Evolutionary conservation across 1,140 invertebrate species (phyloP).

Genomic region (Nilaparvata lugens): DNA sequence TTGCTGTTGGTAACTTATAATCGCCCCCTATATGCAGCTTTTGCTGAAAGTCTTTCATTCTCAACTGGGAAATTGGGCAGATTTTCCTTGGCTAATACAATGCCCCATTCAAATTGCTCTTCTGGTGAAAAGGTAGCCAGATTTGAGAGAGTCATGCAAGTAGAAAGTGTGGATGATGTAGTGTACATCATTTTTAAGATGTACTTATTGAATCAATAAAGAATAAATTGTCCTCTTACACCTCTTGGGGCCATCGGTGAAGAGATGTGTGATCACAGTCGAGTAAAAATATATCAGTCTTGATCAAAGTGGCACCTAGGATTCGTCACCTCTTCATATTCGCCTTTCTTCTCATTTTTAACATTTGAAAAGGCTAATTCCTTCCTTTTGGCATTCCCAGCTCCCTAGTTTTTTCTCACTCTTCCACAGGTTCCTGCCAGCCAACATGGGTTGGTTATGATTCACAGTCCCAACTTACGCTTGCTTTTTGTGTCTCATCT

Average conservation of each 20-base stretch:
- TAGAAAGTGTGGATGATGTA: constrained; percentile 78
- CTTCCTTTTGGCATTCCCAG: no score
- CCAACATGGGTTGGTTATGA: constrained; percentile 42
- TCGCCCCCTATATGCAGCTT: constrained; percentile 56
- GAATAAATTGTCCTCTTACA: no score
- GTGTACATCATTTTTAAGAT: constrained; percentile 69
- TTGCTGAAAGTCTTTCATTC: constrained; percentile 42
- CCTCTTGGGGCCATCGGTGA: constrained; percentile 59
- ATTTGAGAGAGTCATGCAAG: constrained; percentile 51
- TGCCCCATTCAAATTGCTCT: constrained; percentile 67
- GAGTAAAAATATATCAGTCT: constrained; percentile 54
- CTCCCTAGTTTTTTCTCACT: constrained; percentile 12
- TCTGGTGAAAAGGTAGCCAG: constrained; percentile 58
- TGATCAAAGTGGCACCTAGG: constrained; percentile 61
- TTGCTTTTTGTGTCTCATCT: background rate
- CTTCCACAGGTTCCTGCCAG: constrained; percentile 40
- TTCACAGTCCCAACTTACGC: constrained; percentile 25
- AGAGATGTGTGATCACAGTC: constrained; percentile 50
- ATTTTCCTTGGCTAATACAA: constrained; percentile 41
- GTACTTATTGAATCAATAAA: no score
- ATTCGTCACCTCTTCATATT: constrained; percentile 40
- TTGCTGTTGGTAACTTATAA: constrained; percentile 31
- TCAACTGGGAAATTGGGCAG: constrained; percentile 31
- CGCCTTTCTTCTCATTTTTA: constrained; percentile 32
- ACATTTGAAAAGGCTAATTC: no score